Base-by-base conservation (phyloP, 2,888 invertebrate species). In the Baronia brevicornis region DNA sequence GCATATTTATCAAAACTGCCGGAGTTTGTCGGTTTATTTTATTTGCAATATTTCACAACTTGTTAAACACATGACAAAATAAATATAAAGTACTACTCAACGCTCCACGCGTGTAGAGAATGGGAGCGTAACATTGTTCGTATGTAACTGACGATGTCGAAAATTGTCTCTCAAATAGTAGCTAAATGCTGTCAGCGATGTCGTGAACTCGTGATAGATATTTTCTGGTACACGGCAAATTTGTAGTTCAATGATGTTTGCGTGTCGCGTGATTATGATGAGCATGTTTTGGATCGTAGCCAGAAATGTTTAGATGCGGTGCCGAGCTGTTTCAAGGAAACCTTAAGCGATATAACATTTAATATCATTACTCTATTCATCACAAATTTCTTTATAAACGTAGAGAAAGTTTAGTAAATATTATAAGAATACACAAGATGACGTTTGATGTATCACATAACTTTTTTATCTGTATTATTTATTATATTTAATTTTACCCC, bases 1-100 rank as follows among this genome's bases (percentile, higher is more conserved):
- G 67, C 58, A 64, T 68, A 70, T 77, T 75, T 70, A 73, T 77
- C 74, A 74, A 68, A 73, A 67, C 62, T 40, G 51, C 36, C 26
- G 53, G 50, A 57, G 39, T 48, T 53, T 48, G 53, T 46, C 46
- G 54, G 46, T 51, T 60, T 54, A 49, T 62, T 64, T 62, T 67
- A 60, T 63, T 65, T 51, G 51, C 41, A 39, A 55, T 55, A 57
- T 58, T 56, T 56, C 46, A 57, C 58, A 55, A 48, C 52, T 54
- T 49, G 51, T 49, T 52, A 48, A 54, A 49, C 43, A 43, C 44
- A 46, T 34, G 44, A 42, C 48, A 41, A 46, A 49, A 50, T 52
- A 45, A 48, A 40, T 41, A 38, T 39, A 19, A 11, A 19, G 11
- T 18, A 11, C 5, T 42, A 41, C 45, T 41, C 39, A 41, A 43